phyloP scores from a whole-genome alignment of 2,113 vertebrate species.

The Strix aluco region DNA sequence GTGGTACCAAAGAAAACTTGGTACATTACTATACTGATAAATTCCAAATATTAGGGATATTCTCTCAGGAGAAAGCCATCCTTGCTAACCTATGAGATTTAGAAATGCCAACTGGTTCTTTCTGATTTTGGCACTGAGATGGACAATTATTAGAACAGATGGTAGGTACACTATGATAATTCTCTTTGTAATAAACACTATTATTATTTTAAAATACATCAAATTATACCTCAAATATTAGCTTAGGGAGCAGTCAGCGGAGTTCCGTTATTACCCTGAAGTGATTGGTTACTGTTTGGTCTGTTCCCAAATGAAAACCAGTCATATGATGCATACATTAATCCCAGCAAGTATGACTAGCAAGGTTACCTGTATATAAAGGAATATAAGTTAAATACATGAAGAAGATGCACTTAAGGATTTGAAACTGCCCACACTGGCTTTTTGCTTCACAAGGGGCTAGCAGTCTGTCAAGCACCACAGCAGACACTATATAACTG shows the following conservation, averaged over 20 bases:
- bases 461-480: neutral
- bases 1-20: neutral
- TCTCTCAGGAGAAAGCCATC: neutral
- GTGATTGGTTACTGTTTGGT: neutral
- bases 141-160: neutral
- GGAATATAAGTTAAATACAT: neutral
- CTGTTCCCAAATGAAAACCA: neutral
- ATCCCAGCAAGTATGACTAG: neutral
- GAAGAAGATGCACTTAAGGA: neutral
- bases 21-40: neutral
- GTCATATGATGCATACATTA: neutral
- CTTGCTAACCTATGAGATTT: neutral
- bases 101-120: neutral
- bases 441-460: neutral
- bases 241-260: neutral
- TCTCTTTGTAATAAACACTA: neutral
- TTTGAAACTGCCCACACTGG: neutral
- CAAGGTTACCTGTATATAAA: neutral
- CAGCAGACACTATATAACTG: neutral
- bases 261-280: neutral
- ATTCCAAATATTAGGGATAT: neutral
- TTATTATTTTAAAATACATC: neutral
- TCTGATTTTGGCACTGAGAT: neutral
- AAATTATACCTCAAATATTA: neutral
- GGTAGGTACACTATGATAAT: neutral